Evolutionary conservation across 2,113 vertebrate species (phyloP).

Genomic region (Thunnus maccoyii): DNA sequence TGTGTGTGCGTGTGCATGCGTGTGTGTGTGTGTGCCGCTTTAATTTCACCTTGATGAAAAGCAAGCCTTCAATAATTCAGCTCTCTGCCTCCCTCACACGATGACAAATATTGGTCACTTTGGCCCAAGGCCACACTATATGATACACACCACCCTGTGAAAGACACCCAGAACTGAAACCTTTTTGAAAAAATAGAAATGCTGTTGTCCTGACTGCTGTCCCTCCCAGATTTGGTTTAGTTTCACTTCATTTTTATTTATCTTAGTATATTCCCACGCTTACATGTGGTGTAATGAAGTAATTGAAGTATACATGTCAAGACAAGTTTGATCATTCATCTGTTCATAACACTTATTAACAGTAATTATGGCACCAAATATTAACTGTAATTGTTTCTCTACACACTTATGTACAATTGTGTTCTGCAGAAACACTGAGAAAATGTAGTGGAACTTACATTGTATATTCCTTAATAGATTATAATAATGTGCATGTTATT

Average conservation of each 20-base stretch:
- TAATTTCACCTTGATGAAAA: conserved; percentile 72
- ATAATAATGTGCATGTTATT: neutral
- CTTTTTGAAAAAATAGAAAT: neutral
- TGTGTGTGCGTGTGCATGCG: conserved; percentile 10
- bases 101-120: conserved; percentile 61
- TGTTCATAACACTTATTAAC: neutral
- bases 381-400: neutral
- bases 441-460: neutral
- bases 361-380: too few relatives aligned
- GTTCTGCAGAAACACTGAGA: neutral
- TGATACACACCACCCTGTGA: neutral
- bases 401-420: neutral
- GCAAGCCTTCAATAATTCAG: conserved; percentile 70
- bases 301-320: too few relatives aligned
- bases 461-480: neutral
- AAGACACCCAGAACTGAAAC: neutral
- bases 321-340: neutral
- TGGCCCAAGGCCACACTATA: conserved; percentile 31
- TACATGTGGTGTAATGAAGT: neutral
- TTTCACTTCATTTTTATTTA: neutral
- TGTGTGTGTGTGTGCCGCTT: conserved; percentile 21
- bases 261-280: neutral
- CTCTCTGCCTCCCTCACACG: conserved; percentile 19
- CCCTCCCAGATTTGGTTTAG: neutral
- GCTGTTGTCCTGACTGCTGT: neutral